Base-by-base conservation (phyloP, 2,113 vertebrate species). In the Epinephelus cyanopodus region DNA sequence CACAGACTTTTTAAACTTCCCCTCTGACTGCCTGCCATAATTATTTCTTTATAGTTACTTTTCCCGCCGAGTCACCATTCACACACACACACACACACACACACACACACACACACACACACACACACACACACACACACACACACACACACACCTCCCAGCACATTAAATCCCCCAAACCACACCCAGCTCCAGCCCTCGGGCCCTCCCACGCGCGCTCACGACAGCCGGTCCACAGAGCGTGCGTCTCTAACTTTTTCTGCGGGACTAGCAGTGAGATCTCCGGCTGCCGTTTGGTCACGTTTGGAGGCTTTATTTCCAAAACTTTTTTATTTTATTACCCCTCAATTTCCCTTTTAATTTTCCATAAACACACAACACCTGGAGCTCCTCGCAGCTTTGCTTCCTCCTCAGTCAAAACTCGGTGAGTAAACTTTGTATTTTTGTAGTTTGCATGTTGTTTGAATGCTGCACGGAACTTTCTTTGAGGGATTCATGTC, bases 181-280 rank as follows among this genome's bases (percentile, higher is more conserved):
- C 95, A 94, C 95, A 91, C 91, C 95, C 89, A 89, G 58, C 42
- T 72, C 82, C 85, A 85, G 65, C 81, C 67, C 81, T 72, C 62
- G 21, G 60, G 68, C 89, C 90, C 69, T 83, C 82, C 87, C 80
- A 37, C 66, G 77, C 84, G 82, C 91, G 88, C 77, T 84, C 89
- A 1, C 81, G 47, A 18, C 69, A 6, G 42, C 58, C 64, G 17
- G 52, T 11, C n/a, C 19, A 33, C 64, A 33, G 77, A 80, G 58
- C 81, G 86, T 60, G 64, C 77, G 37, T 45, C 17, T 73, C 37
- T 4, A 71, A 77, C 73, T 63, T 74, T 74, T 73, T 66, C 63
- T 79, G 33, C 45, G 27, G 29, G 56, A 18, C 42, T 78, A 69
- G 42, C 74, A 88, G 77, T 85, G 57, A 77, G 84, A 75, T 10